These are phyloP conservation scores for Acheta domesticus DNA, from an alignment of 2,888 invertebrate genomes.

Conservation along the genomic window DNA sequence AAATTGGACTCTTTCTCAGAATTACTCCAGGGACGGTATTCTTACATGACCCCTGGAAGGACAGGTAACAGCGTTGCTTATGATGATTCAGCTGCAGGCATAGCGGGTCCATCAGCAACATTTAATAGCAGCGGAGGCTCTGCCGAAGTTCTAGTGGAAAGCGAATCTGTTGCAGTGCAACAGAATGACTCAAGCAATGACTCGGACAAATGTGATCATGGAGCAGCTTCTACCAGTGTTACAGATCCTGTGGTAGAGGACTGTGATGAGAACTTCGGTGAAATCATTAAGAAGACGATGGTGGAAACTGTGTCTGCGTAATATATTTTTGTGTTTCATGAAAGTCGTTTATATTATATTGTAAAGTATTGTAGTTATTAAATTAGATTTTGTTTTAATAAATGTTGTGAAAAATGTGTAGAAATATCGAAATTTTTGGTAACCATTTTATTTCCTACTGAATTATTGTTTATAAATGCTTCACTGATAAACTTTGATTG, in stretches of 20 bases:
- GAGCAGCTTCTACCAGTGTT: slow-evolving; percentile 22
- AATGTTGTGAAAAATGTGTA: slow-evolving; percentile 33
- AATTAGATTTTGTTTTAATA: slow-evolving; percentile 34
- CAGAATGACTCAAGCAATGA: slow-evolving; percentile 21
- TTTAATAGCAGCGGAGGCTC: slow-evolving; percentile 33
- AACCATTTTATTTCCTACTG: neutral
- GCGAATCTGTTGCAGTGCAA: slow-evolving; percentile 20
- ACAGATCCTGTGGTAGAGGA: slow-evolving; percentile 45
- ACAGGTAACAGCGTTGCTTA: slow-evolving; percentile 22
- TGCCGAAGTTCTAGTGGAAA: slow-evolving; percentile 26
- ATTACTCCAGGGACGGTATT: slow-evolving; percentile 57
- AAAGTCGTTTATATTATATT: slow-evolving; percentile 24
- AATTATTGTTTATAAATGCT: too few species aligned
- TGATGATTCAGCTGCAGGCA: slow-evolving; percentile 33
- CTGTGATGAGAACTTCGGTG: slow-evolving; percentile 77
- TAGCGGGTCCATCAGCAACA: slow-evolving; percentile 32
- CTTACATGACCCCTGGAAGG: slow-evolving; percentile 51
- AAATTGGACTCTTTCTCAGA: slow-evolving; percentile 70
- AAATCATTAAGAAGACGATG: slow-evolving; percentile 89
- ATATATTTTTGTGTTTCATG: slow-evolving; percentile 39
- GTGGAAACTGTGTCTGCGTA: slow-evolving; percentile 85
- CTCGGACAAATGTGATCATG: slow-evolving; percentile 25
- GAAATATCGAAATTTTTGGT: neutral
- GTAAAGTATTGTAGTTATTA: slow-evolving; percentile 33
- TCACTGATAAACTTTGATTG: too few species aligned